Evolutionary conservation across 2,888 invertebrate species (phyloP).

Genomic region (Seira musarum): DNA sequence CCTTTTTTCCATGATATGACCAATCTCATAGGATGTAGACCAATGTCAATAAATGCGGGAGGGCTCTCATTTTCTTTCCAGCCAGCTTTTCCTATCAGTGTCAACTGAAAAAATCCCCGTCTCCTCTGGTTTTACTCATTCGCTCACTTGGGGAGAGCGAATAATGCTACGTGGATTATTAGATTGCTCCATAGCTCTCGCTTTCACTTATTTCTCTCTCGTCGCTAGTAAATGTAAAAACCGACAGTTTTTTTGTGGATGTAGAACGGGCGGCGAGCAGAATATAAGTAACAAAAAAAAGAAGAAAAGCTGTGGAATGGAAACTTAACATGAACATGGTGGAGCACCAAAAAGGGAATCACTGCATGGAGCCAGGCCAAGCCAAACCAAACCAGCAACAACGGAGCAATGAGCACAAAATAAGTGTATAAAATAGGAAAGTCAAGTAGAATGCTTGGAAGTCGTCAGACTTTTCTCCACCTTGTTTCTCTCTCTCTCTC

Average conservation of each 20-base stretch:
- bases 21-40: background rate
- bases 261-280: background rate
- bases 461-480: slow-evolving; percentile 55
- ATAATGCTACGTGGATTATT: slow-evolving; percentile 49
- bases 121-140: slow-evolving; percentile 60
- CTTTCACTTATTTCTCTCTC: slow-evolving; percentile 41
- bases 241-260: background rate
- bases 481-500: slow-evolving; percentile 30
- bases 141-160: slow-evolving; percentile 36
- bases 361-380: slow-evolving; percentile 51
- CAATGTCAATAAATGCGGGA: slow-evolving; percentile 58
- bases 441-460: slow-evolving; percentile 55
- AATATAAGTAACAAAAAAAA: background rate
- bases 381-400: background rate
- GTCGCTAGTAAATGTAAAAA: background rate
- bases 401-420: slow-evolving; percentile 37
- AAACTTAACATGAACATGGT: background rate
- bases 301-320: background rate
- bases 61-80: slow-evolving; percentile 50
- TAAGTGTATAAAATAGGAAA: slow-evolving; percentile 60
- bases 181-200: slow-evolving; percentile 51
- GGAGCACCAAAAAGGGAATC: slow-evolving; percentile 41
- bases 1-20: slow-evolving; percentile 1
- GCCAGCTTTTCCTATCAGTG: slow-evolving; percentile 58
- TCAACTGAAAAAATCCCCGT: slow-evolving; percentile 57